A percentile compares a stretch with the other conserved stretches of the same genome.
phyloP scores from a whole-genome alignment of 2,888 invertebrate species.

The Melikaiella ostensackeni region DNA sequence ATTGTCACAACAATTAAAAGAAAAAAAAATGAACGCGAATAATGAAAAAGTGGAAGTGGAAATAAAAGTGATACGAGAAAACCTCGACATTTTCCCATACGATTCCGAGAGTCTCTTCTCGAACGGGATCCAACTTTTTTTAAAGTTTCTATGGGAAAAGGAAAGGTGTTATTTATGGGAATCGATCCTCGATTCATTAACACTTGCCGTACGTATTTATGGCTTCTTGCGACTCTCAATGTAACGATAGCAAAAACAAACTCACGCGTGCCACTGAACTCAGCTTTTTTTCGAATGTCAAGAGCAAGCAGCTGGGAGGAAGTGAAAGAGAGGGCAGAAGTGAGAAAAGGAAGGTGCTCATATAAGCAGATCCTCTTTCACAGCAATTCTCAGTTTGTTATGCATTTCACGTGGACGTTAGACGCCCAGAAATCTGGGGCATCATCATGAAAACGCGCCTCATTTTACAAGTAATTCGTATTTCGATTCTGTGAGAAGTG shows the following conservation, averaged over 20 bases:
- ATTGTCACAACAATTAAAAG: too few species aligned
- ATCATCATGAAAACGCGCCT: slow-evolving; percentile 57
- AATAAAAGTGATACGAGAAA: too few species aligned
- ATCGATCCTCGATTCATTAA: background rate
- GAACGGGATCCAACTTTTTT: background rate
- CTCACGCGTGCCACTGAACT: slow-evolving; percentile 39
- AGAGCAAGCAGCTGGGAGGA: slow-evolving; percentile 43
- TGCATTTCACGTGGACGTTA: slow-evolving; percentile 63
- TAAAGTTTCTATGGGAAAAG: background rate
- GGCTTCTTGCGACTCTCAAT: too few species aligned
- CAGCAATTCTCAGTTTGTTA: slow-evolving; percentile 67
- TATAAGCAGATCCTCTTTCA: slow-evolving; percentile 66
- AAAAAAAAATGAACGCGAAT: too few species aligned
- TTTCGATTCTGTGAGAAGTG: slow-evolving; percentile 29
- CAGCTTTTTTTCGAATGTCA: background rate
- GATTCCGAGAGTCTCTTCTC: too few species aligned
- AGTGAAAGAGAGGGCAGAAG: slow-evolving; percentile 48
- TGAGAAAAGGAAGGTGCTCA: slow-evolving; percentile 50
- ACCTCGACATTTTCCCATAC: too few species aligned
- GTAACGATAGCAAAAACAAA: background rate
- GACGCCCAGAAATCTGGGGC: slow-evolving; percentile 53
- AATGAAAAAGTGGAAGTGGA: too few species aligned
- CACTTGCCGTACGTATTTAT: background rate
- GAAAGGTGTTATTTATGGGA: background rate
- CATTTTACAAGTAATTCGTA: slow-evolving; percentile 59